Evolutionary conservation across 2,888 invertebrate species (phyloP).

Genomic region (Aleiodes testaceus): DNA sequence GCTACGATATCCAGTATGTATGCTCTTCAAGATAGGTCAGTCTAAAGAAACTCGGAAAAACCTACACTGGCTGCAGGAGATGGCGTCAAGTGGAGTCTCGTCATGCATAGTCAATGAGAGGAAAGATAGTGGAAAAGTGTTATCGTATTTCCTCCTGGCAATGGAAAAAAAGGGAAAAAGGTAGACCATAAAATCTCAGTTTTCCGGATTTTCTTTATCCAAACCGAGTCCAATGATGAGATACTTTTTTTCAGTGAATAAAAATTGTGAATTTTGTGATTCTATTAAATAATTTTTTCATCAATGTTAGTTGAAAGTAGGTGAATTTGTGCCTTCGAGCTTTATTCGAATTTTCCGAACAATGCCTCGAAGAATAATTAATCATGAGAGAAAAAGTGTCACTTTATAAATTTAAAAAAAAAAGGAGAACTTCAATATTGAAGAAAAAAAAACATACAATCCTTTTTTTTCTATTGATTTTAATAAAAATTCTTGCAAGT

Average conservation of each 20-base stretch:
- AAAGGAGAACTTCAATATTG: too few species aligned
- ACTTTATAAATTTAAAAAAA: too few species aligned
- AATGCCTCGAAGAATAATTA: constrained; percentile 4
- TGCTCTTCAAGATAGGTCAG: constrained; percentile 9
- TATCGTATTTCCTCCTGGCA: constrained; percentile 25
- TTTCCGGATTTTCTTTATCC: background rate
- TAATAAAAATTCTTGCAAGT: too few species aligned
- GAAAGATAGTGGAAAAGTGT: constrained; percentile 16
- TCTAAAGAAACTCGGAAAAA: constrained; percentile 7
- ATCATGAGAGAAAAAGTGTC: background rate
- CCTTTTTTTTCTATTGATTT: too few species aligned
- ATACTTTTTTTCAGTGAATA: too few species aligned
- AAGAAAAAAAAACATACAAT: too few species aligned
- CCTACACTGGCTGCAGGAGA: constrained; percentile 1
- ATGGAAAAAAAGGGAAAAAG: constrained; percentile 15
- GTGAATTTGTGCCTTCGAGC: background rate
- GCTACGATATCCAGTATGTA: background rate
- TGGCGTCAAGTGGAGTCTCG: constrained; percentile 23
- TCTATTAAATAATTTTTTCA: background rate
- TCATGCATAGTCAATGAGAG: constrained; percentile 29
- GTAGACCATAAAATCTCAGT: constrained; percentile 12
- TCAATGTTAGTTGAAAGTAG: constrained; percentile 5
- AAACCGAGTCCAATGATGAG: too few species aligned
- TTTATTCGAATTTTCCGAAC: background rate
- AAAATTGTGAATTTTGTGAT: background rate